These are phyloP conservation scores for Hemistola chrysoprasaria DNA, from an alignment of 2,888 invertebrate species.

Conservation along the genomic window DNA sequence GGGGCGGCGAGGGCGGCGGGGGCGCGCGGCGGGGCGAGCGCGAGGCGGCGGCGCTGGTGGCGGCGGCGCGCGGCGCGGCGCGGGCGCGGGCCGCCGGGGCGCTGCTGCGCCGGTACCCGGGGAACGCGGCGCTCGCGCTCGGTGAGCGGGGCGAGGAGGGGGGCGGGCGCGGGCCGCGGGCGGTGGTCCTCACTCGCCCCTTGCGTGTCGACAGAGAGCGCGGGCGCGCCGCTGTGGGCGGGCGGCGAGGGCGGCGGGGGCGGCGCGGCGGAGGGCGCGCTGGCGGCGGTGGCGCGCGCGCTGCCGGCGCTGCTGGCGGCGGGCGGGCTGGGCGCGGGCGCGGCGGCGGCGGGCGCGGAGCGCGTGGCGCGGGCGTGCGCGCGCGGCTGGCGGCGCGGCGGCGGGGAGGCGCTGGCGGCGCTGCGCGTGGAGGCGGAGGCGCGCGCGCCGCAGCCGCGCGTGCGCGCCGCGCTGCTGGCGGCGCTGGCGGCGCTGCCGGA, in stretches of 20 bases:
- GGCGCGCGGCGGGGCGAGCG: constrained; percentile 1
- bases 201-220: constrained; percentile 23
- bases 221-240: constrained; percentile 20
- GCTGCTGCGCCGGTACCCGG: constrained; percentile 33
- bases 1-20: not conserved
- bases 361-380: constrained; percentile 23
- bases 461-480: constrained; percentile 21
- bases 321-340: constrained; percentile 32
- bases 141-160: constrained; percentile 20
- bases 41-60: constrained; percentile 3
- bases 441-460: constrained; percentile 29
- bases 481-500: constrained; percentile 27
- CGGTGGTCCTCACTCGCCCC: too few relatives aligned
- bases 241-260: constrained; percentile 21
- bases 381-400: constrained; percentile 31
- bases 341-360: constrained; percentile 26
- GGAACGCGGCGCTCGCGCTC: constrained; percentile 42
- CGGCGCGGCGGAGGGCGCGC: constrained; percentile 21
- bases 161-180: constrained; percentile 28
- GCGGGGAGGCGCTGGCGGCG: not conserved
- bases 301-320: constrained; percentile 30
- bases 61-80: constrained; percentile 39
- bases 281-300: constrained; percentile 28
- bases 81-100: constrained; percentile 33
- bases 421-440: constrained; percentile 17